Evolutionary conservation across 1,140 invertebrate genomes (phyloP).

Genomic region (Trichonephila inaurata): DNA sequence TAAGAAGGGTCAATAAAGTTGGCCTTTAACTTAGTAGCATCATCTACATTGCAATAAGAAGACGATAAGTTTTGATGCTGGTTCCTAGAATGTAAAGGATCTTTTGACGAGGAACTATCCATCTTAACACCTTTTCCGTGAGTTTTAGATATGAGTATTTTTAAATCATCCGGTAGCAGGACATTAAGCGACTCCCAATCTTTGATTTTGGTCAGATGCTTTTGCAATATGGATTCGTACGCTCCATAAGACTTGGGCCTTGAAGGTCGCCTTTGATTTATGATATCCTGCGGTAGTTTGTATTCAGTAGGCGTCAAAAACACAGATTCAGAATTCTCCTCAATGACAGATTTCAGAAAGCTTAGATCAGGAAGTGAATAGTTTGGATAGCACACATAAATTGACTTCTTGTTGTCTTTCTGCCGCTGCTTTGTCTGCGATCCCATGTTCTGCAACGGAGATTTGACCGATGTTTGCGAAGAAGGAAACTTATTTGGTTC

Average conservation of each 20-base stretch:
- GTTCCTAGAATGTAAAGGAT: background rate
- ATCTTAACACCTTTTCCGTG: conserved; percentile 47
- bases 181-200: conserved; percentile 96
- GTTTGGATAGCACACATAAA: conserved; percentile 95
- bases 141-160: conserved; percentile 72
- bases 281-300: conserved; percentile 60
- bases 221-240: conserved; percentile 89
- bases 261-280: conserved; percentile 67
- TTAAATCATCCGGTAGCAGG: conserved; percentile 89
- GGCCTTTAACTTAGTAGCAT: conserved; percentile 31
- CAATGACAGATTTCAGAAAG: conserved; percentile 84
- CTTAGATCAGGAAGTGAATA: conserved; percentile 93
- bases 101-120: background rate
- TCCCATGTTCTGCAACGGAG: conserved; percentile 14
- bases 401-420: conserved; percentile 82
- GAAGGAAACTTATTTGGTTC: conserved; percentile 73
- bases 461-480: conserved; percentile 65
- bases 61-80: conserved; percentile 49
- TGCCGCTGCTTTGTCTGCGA: conserved; percentile 44
- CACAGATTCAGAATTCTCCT: conserved; percentile 66
- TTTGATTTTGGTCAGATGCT: conserved; percentile 88
- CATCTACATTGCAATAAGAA: conserved; percentile 59
- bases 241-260: conserved; percentile 92
- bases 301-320: conserved; percentile 70
- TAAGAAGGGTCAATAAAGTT: conserved; percentile 40